These are phyloP conservation scores for Forficula auricularia DNA, from an alignment of 1,140 invertebrate species.

Conservation along the genomic window DNA sequence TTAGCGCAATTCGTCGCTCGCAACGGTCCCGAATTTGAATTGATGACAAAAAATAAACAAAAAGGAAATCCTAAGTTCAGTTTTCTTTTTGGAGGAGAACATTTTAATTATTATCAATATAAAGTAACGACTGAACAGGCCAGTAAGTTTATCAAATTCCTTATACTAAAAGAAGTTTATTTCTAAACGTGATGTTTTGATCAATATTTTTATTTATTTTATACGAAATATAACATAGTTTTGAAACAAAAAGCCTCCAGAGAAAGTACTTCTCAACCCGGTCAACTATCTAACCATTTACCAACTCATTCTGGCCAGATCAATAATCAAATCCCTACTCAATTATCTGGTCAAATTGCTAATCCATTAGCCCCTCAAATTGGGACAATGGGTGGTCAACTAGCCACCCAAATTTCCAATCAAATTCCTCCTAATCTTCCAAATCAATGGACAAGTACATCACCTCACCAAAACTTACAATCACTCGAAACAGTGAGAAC, in stretches of 20 bases:
- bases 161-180: background rate
- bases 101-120: conserved; percentile 91
- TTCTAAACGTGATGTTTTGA: background rate
- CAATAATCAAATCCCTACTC: conserved; percentile 1
- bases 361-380: conserved; percentile 18
- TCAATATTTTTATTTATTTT: background rate
- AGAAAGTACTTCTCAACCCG: no score
- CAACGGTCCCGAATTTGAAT: conserved; percentile 96
- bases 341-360: conserved; percentile 10
- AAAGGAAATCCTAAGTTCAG: conserved; percentile 92
- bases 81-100: conserved; percentile 91
- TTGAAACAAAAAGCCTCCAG: conserved; percentile 26
- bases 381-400: conserved; percentile 13
- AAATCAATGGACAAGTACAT: background rate
- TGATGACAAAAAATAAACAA: conserved; percentile 96
- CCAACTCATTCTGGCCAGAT: no score
- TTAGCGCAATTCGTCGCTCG: conserved; percentile 93
- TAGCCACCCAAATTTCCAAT: no score
- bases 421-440: no score
- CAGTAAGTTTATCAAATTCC: conserved; percentile 42
- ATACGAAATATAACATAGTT: conserved; percentile 19
- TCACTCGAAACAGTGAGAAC: conserved; percentile 29
- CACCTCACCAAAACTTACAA: background rate
- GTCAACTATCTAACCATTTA: no score
- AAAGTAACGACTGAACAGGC: conserved; percentile 81